Base-by-base conservation (phyloP, 92 coral and sea anemone species). In the Scolanthus callimorphus region DNA sequence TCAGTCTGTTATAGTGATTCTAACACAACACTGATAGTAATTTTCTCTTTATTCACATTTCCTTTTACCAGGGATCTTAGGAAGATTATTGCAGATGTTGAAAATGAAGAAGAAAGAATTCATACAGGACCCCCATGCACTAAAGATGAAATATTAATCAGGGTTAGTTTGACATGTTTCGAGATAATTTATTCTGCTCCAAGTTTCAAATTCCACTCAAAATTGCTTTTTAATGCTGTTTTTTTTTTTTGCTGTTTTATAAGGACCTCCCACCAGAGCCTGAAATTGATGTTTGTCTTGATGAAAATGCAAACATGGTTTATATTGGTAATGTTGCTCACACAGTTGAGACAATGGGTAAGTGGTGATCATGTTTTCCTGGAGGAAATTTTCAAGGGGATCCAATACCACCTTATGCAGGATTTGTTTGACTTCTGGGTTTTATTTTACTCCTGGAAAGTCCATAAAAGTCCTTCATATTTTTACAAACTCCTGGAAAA, bases 181-280 rank as follows among this genome's bases (percentile, higher is more conserved):
- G n/a, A n/a, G n/a, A n/a, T n/a, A n/a, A n/a, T n/a, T n/a, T n/a
- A n/a, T n/a, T n/a, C n/a, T n/a, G n/a, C n/a, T n/a, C n/a, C n/a
- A n/a, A n/a, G 15, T 34, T 34, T 34, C 13, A 54, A n/a, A 19
- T 25, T 54, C 11, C 12, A 26, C 29, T 54, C 1, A 17, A 47
- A 20, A 20, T 26, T 4, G 3, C 0, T 3, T 48, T 25, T 48
- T 13, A 19, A 11, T 25, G 37, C 2, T 25, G 11, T 47, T 26
- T 4, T 34, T 34, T 34, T 6, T 15, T 34, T 6, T 34, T 34
- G 43, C 15, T 34, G 15, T 6, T 34, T 6, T 34, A 34, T 20
- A 17, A 88, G 98, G 96, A 92, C 22, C 86, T 92, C 45, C 96
- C 98, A 39, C 84, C 82, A 11, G 81, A 74, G 30, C 85, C 86